Percentiles rank a stretch among this genome's conserved stretches.
Conservation (phyloP, 2,113 vertebrate species). For the Urocitellus parryii region DNA sequence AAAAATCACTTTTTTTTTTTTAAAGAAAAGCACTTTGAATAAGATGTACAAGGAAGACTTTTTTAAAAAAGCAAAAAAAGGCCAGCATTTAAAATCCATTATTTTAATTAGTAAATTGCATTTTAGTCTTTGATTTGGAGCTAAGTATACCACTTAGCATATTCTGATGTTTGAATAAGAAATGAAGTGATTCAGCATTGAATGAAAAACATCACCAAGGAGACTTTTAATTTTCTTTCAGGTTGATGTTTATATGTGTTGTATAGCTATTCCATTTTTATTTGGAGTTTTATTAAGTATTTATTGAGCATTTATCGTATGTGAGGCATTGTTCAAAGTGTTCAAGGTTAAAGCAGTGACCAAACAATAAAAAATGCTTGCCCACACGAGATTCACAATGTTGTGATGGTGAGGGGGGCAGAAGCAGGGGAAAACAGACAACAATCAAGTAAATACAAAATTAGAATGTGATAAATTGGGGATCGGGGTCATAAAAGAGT, state of each 20-base stretch:
- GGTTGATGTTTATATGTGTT: background rate
- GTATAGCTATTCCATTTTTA: background rate
- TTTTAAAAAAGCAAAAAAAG: slow-evolving; percentile 56
- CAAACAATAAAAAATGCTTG: background rate
- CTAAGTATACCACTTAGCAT: slow-evolving; percentile 49
- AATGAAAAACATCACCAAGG: background rate
- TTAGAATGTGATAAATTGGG: background rate
- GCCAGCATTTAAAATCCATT: slow-evolving; percentile 70
- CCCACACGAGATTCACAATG: background rate
- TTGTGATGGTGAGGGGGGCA: fast-evolving
- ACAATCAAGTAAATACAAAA: background rate
- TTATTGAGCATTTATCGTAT: background rate
- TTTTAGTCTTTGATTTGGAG: slow-evolving; percentile 60
- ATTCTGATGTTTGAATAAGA: slow-evolving; percentile 63
- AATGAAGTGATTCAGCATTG: slow-evolving; percentile 38
- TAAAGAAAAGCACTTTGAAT: slow-evolving; percentile 46
- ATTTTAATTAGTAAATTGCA: slow-evolving; percentile 76
- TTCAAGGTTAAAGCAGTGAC: background rate
- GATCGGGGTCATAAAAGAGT: fast-evolving
- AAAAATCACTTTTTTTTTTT: background rate
- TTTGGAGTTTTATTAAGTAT: background rate
- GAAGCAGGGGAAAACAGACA: background rate
- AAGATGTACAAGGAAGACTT: background rate
- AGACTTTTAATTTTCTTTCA: background rate
- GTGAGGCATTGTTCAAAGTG: background rate